Evolutionary conservation across 2,797 vertebrate genomes (phyloP).

Genomic region (Amphiprion clarkii): DNA sequence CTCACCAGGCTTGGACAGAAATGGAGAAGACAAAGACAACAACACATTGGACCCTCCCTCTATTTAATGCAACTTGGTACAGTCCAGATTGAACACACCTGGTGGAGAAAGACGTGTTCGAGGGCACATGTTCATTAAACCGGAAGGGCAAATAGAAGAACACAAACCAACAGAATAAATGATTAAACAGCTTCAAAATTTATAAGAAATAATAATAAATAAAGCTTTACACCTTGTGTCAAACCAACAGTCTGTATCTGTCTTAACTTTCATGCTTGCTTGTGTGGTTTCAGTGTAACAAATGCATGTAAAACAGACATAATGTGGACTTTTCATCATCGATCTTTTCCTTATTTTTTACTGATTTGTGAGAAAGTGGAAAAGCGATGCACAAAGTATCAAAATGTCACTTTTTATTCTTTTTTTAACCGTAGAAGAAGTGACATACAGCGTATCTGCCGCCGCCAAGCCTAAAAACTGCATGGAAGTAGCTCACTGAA

Average conservation of each 20-base stretch:
- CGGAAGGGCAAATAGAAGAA: not conserved
- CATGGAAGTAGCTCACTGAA: conserved; percentile 14
- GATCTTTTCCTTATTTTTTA: not conserved
- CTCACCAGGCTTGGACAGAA: no score
- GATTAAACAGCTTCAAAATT: not conserved
- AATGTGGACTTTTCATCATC: not conserved
- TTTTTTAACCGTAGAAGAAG: not conserved
- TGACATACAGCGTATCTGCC: not conserved
- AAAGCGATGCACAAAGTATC: not conserved
- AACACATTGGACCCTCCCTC: no score
- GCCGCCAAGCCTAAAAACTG: conserved; percentile 18
- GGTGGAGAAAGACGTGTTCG: not conserved
- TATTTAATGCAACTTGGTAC: not conserved
- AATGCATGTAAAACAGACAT: not conserved
- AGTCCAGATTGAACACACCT: not conserved
- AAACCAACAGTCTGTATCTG: not conserved
- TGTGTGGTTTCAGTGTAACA: not conserved
- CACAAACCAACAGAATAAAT: no score
- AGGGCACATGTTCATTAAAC: not conserved
- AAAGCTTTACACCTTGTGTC: no score
- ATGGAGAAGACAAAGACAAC: not conserved
- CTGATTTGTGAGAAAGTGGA: not conserved
- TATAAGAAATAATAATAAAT: not conserved
- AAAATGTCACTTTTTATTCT: not conserved
- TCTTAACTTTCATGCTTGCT: not conserved